Base-by-base conservation (phyloP, 2,888 invertebrate species). In the Smittia sp. region DNA sequence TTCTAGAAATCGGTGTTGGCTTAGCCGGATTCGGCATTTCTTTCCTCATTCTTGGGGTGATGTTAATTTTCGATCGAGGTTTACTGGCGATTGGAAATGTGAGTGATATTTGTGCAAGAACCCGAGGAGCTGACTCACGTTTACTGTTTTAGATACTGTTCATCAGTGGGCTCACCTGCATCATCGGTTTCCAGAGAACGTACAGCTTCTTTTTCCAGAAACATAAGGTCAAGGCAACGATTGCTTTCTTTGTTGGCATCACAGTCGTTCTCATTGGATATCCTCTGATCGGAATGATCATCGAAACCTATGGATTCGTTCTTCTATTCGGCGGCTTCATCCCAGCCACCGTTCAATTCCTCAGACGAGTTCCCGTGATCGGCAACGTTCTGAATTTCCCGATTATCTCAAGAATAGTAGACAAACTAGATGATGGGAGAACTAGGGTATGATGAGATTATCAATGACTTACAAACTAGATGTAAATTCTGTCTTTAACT, bases 71-170 rank as follows among this genome's bases (percentile, higher is more conserved):
- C 82, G 99, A 99, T 83, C 96, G 96, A 83, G 98, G 98, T 72
- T 85, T 99, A 74, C 84, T 99, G 74, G 98, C 98, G n/a, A 95
- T 99, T 81, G 99, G 99, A 81, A 99, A 99, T 88, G 98, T 98
- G 87, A 90, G 93, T 88, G 4, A 15, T 25, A 38, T n/a, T 39
- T 39, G 15, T 20, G 24, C 7, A 63, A 27, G 6, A 20, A 9
- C 7, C 9, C 20, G 1, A n/a, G n/a, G n/a, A n/a, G 6, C n/a
- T 58, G 1, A 58, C 9, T 18, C 2, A 58, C 58, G 52, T 25
- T 6, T 2, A 63, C 63, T 76, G 69, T 87, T 88, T 65, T 85
- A 99, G 98, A 94, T 99, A 76, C 85, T 99, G 27, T 99, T 99
- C 83, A 91, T 99, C 77, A 88, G 90, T 77, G 99, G 99, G 0